Base-by-base conservation (phyloP, 2,113 vertebrate species). In the Pangasianodon hypophthalmus region DNA sequence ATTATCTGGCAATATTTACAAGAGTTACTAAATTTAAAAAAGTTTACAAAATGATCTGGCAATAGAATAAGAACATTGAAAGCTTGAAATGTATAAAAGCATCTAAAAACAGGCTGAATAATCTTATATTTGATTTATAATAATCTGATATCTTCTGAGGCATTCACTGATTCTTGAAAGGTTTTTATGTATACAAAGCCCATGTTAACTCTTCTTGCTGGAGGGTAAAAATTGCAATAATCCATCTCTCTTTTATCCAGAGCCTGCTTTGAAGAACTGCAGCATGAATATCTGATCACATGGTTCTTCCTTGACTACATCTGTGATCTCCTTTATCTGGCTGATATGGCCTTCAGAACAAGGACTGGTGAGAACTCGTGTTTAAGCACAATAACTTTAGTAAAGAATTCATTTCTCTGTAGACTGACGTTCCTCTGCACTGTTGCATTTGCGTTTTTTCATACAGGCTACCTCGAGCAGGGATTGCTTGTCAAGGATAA, bases 201-300 rank as follows among this genome's bases (percentile, higher is more conserved):
- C 32, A 10, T 54, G 10, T 13, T 6, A 14, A 41, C 14, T 71
- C 37, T 24, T 9, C 18, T 83, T 56, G 1, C 50, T 56, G n/a
- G 44, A 56, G 19, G 8, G 3, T 32, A 32, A 56, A 50, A 52
- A 16, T 50, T 8, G 2, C 80, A 79, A 60, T 24, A 21, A 69
- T 89, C 2, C 0, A 84, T 48, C 88, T 86, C 46, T 88, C 50
- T 54, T 87, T 58, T 32, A 86, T 69, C 88, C 94, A 99, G 98
- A 95, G 98, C 98, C 56, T 97, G 96, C 91, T 99, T 99, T 96
- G 98, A 99, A 91, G 98, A 99, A 92, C 95, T 99, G 88, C 98
- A 99, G 89, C 95, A 96, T 0, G 92, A 98, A 92, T 97, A 96
- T 92, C 86, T 98, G 85, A n/a, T 41, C 8, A 94, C 93, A 7